Evolutionary conservation across 2,888 invertebrate genomes (phyloP), one percentile per base, ranked within the genome.

Genomic region (Dione juno): DNA sequence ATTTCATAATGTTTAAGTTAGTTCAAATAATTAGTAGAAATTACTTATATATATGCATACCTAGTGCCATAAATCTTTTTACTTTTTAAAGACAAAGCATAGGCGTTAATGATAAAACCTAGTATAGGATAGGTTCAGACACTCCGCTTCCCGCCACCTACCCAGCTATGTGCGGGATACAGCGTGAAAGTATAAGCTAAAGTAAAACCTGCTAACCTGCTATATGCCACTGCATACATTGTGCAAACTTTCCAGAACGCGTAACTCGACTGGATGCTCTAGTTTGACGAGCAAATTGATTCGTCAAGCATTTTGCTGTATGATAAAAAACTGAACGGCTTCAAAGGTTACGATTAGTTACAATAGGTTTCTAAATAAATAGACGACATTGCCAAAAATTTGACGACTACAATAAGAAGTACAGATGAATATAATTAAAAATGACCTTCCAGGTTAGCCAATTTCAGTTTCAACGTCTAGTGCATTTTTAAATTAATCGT

Each of bases 301-400:
- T 61, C 61, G 61, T 45, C n/a, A 61, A 35, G 61, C 61, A 28
- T 45, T 45, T 61, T 61, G 6, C 35, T 16, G 43, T 45, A 45
- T 35, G 61, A 43, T 35, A 61, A 61, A 61, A 43, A 45, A 45
- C 45, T 28, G 1, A 35, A 45, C 28, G 61, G 45, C 61, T 16
- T n/a, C 45, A 45, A 10, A 61, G 43, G 11, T 28, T 9, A 43
- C 45, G 43, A 61, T 61, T 61, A 16, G 45, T 45, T 45, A 45
- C 61, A 61, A 61, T 10, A 11, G 35, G 45, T 61, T 61, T 61
- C 61, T 16, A 45, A 61, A 61, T 61, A 45, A 61, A 61, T 35
- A 45, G 45, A 61, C 41, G n/a, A 10, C 16, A n/a, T 57, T 65
- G n/a, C 63, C 52, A 16, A 35, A 13, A 48, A 52, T 37, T 19